Percentiles rank a stretch among this genome's conserved stretches.
Evolutionary conservation across 1,140 invertebrate species (phyloP).

Genomic region (Homarus americanus): DNA sequence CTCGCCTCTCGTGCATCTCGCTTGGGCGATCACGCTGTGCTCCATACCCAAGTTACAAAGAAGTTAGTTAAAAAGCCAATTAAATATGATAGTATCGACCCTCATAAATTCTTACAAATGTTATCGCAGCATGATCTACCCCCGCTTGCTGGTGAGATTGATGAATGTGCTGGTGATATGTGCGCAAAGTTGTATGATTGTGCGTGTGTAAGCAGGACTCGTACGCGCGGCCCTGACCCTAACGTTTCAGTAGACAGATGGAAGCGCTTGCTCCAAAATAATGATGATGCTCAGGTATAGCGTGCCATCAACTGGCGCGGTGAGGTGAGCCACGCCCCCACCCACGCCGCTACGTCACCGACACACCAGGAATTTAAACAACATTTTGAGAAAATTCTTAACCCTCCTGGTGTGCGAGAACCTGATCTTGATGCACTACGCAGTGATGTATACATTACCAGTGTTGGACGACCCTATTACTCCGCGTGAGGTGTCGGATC

Average conservation of each 20-base stretch:
- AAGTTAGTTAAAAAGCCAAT: too few relatives aligned
- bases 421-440: neutral
- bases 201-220: too few relatives aligned
- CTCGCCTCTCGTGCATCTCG: too few relatives aligned
- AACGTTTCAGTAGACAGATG: neutral
- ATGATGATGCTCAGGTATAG: slow-evolving; percentile 12
- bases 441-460: slow-evolving; percentile 3
- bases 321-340: neutral
- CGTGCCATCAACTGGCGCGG: slow-evolving; percentile 9
- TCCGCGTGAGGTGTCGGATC: neutral
- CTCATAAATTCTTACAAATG: too few relatives aligned
- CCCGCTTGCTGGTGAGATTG: too few relatives aligned
- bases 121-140: too few relatives aligned
- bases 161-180: too few relatives aligned
- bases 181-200: too few relatives aligned
- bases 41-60: too few relatives aligned
- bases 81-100: too few relatives aligned
- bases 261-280: neutral
- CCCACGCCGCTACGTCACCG: neutral
- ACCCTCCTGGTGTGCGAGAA: neutral
- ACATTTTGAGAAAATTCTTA: neutral
- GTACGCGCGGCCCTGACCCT: neutral
- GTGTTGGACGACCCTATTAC: slow-evolving; percentile 9
- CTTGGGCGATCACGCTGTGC: too few relatives aligned
- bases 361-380: slow-evolving; percentile 1